Evolutionary conservation across 2,888 invertebrate species (phyloP), one percentile per base, ranked within the genome.

Genomic region (Epinotia ramella): DNA sequence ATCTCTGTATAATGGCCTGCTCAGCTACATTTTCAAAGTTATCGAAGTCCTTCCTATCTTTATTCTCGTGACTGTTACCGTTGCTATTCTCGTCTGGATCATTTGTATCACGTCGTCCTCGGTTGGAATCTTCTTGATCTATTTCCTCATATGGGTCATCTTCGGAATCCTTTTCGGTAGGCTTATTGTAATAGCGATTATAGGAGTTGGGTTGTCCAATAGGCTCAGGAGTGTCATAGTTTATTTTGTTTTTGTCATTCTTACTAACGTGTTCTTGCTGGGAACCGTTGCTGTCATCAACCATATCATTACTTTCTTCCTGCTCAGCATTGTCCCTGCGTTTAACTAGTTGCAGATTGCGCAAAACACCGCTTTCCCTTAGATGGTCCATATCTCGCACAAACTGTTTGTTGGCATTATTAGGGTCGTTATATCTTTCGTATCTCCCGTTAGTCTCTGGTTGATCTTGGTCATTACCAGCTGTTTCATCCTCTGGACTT

Each of bases 1-100:
- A 93, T 71, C 87, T 86, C 81, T 89, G 90, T 59, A 94, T 93
- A 46, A 89, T 89, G 57, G 87, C 83, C 83, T 93, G 91, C 81
- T 90, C 92, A 80, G 88, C 88, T 83, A 89, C 90, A 70, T 80
- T 85, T 5, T 82, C 81, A n/a, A 78, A 73, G 33, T 63, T 74
- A 28, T 80, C 77, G 9, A 72, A 33, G 57, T 80, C 78, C 59
- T 80, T 80, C 53, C 79, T 80, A 62, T 83, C 77, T 67, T 79
- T 78, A 0, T 67, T 62, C 46, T 77, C 68, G 16, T 70, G 65
- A 73, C 11, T 60, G 65, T 20, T 73, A 2, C 78, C 77, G 28
- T 78, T 77, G 44, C 44, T 24, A 56, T 78, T 75, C 33, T 66
- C 66, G 12, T 66, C 66, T 57, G 59, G 60, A 18, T 76, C 74